Percentiles rank a stretch among this genome's conserved stretches.
These are phyloP conservation scores for Argyra leucocephala DNA, from an alignment of 2,888 invertebrate species.

Conservation along the genomic window DNA sequence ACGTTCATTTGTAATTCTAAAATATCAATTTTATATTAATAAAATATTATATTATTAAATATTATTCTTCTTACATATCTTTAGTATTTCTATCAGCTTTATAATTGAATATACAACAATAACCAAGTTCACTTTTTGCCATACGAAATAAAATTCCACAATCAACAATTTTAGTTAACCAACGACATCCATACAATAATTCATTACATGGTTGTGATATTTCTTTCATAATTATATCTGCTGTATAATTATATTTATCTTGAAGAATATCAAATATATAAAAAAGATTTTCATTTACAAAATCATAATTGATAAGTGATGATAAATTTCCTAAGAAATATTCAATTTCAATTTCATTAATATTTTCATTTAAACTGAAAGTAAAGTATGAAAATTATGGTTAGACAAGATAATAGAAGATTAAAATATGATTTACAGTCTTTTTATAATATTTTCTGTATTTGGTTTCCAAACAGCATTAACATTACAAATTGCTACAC, in stretches of 20 bases:
- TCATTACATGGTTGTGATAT: slow-evolving; percentile 34
- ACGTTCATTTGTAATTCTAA: background rate
- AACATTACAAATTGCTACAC: slow-evolving; percentile 53
- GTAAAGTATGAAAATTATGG: no score
- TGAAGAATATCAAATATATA: slow-evolving; percentile 26
- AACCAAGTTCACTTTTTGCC: slow-evolving; percentile 32
- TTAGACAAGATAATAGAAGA: no score
- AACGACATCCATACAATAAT: slow-evolving; percentile 25
- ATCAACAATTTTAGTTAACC: slow-evolving; percentile 29
- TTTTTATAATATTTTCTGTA: slow-evolving; percentile 42
- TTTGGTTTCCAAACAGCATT: slow-evolving; percentile 50
- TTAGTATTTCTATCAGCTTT: slow-evolving; percentile 23
- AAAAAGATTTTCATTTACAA: slow-evolving; percentile 23
- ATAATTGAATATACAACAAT: slow-evolving; percentile 36
- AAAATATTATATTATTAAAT: background rate
- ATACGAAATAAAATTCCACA: slow-evolving; percentile 32
- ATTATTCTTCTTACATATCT: slow-evolving; percentile 4
- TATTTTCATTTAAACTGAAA: background rate
- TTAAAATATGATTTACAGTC: slow-evolving; percentile 45
- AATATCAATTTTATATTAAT: background rate
- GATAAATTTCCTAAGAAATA: slow-evolving; percentile 14
- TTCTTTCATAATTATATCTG: slow-evolving; percentile 34
- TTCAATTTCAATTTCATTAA: background rate
- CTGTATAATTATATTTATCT: slow-evolving; percentile 24
- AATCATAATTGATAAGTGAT: slow-evolving; percentile 13